Conservation (phyloP, 2,113 vertebrate genomes). For the Muscicapa adusta region DNA sequence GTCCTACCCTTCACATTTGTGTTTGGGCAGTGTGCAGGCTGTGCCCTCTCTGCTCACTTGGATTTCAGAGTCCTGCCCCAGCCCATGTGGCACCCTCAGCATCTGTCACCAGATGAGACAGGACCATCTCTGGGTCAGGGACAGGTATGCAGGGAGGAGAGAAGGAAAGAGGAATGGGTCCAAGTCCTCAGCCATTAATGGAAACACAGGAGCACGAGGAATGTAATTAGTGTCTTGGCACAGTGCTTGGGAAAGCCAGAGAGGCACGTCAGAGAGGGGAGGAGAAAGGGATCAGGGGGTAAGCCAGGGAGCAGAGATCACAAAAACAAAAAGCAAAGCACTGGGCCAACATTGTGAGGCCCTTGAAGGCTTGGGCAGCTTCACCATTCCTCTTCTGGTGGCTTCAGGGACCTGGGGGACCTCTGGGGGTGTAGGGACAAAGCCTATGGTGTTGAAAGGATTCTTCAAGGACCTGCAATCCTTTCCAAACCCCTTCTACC, state of each 20-base stretch:
- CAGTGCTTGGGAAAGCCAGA: slow-evolving; percentile 30
- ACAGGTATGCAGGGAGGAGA: not conserved
- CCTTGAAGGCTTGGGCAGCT: not conserved
- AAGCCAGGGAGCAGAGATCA: slow-evolving; percentile 13
- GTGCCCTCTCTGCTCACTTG: not conserved
- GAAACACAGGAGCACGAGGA: not conserved
- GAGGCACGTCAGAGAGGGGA: not conserved
- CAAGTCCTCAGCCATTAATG: slow-evolving; percentile 24
- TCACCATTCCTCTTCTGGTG: not conserved
- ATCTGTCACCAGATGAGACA: not conserved
- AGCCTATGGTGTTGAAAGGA: not conserved
- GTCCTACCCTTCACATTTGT: not conserved
- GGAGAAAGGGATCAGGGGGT: slow-evolving; percentile 21
- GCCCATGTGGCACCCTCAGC: not conserved
- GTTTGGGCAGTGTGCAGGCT: not conserved
- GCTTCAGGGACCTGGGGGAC: not conserved
- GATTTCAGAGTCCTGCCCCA: rapidly evolving
- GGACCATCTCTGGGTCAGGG: not conserved
- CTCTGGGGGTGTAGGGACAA: not conserved
- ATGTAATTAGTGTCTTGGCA: slow-evolving; percentile 32
- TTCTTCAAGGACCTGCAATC: not conserved
- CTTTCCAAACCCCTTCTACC: not conserved
- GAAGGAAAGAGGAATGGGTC: not conserved
- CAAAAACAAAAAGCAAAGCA: slow-evolving; percentile 5
- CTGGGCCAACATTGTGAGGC: not conserved